Conservation (phyloP, 2,888 invertebrate species). For the Petrophora chlorosata region DNA sequence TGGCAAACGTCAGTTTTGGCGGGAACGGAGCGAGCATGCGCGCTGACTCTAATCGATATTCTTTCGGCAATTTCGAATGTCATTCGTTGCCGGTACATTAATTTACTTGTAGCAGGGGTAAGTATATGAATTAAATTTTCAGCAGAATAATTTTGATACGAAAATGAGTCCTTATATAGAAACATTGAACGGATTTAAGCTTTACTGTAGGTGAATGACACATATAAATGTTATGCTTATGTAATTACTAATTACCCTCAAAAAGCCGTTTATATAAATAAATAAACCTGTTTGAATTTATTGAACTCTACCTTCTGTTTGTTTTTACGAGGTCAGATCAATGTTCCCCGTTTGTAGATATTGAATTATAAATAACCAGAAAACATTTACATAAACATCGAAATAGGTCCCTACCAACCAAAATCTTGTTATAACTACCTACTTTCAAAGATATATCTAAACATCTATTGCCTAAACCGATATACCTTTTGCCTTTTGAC, state of each 20-base stretch:
- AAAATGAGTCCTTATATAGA: slow-evolving; percentile 9
- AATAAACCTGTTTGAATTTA: no score
- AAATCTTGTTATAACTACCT: no score
- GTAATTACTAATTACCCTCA: no score
- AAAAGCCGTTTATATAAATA: no score
- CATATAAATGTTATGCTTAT: slow-evolving; percentile 1
- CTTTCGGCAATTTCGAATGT: slow-evolving; percentile 48
- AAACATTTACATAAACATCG: no score
- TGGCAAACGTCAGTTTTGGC: slow-evolving; percentile 67
- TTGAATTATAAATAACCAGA: no score
- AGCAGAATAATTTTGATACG: slow-evolving; percentile 4
- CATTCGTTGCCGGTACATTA: slow-evolving; percentile 45
- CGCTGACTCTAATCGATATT: slow-evolving; percentile 63
- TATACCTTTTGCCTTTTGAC: no score
- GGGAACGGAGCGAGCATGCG: slow-evolving; percentile 66
- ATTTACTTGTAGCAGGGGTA: slow-evolving; percentile 29
- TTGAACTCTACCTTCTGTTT: no score
- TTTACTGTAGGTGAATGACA: not conserved
- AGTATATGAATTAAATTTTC: slow-evolving; percentile 23
- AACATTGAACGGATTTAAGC: not conserved
- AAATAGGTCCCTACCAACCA: no score
- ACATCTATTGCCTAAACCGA: not conserved
- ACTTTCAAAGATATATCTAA: no score
- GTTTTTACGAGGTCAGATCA: no score
- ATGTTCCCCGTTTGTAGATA: no score